Evolutionary conservation across 1,140 invertebrate genomes (phyloP).

Genomic region (Samia ricini): DNA sequence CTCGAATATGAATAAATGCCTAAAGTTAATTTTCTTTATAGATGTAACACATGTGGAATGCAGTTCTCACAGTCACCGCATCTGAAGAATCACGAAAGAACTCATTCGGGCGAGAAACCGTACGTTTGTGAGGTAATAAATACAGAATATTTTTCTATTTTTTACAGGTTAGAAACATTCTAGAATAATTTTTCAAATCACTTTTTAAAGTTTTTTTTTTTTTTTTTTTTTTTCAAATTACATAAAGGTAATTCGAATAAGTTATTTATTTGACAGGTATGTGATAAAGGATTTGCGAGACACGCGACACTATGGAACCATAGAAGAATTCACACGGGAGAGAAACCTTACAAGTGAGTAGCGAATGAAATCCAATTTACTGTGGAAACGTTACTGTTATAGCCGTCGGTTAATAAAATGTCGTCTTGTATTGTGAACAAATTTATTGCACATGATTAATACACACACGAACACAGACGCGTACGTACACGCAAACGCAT

Average conservation of each 20-base stretch:
- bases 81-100: constrained; percentile 94
- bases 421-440: no score
- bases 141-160: not conserved
- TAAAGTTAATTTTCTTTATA: constrained; percentile 32
- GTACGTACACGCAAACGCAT: no score
- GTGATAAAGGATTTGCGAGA: constrained; percentile 92
- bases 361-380: not conserved
- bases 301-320: constrained; percentile 95
- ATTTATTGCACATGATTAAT: no score
- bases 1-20: no score
- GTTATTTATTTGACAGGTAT: constrained; percentile 77
- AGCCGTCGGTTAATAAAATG: no score
- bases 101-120: constrained; percentile 93
- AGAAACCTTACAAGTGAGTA: constrained; percentile 88
- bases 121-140: constrained; percentile 89
- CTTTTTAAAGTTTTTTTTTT: no score
- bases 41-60: constrained; percentile 91
- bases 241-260: no score
- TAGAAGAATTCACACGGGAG: constrained; percentile 95
- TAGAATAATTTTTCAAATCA: no score
- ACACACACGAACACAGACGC: no score
- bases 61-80: constrained; percentile 93
- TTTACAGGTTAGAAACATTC: no score
- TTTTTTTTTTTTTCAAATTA: no score
- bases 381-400: no score